These are phyloP conservation scores for Brevimyrus niger DNA, from an alignment of 2,113 vertebrate genomes.

Conservation along the genomic window DNA sequence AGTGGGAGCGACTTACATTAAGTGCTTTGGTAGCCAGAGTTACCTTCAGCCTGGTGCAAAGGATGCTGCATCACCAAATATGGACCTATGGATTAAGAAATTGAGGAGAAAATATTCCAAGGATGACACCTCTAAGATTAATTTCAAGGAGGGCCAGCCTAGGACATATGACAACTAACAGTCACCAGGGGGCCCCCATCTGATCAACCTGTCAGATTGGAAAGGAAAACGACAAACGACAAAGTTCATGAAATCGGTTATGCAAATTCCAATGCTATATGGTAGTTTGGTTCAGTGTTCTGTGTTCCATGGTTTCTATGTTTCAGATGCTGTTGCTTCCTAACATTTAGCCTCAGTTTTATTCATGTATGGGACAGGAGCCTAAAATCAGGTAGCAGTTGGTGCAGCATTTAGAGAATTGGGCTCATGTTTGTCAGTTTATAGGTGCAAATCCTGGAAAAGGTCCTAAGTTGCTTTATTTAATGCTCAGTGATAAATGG, in stretches of 20 bases:
- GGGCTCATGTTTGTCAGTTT: neutral
- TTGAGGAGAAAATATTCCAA: neutral
- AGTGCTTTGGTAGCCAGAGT: neutral
- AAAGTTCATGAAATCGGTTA: neutral
- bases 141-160: neutral
- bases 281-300: neutral
- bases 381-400: neutral
- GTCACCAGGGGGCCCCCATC: neutral
- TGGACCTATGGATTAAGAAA: neutral
- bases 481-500: neutral
- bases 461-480: neutral
- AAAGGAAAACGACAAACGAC: neutral
- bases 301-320: neutral
- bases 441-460: neutral
- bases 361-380: neutral
- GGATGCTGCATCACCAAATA: neutral
- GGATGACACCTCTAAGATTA: neutral
- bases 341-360: neutral
- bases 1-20: too few species aligned
- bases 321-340: neutral
- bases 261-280: neutral
- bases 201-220: neutral
- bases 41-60: neutral
- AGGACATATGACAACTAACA: neutral
- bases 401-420: neutral